A percentile compares a stretch with the other conserved stretches of the same genome.
Evolutionary conservation across 2,113 vertebrate species (phyloP).

Genomic region (Eublepharis macularius): DNA sequence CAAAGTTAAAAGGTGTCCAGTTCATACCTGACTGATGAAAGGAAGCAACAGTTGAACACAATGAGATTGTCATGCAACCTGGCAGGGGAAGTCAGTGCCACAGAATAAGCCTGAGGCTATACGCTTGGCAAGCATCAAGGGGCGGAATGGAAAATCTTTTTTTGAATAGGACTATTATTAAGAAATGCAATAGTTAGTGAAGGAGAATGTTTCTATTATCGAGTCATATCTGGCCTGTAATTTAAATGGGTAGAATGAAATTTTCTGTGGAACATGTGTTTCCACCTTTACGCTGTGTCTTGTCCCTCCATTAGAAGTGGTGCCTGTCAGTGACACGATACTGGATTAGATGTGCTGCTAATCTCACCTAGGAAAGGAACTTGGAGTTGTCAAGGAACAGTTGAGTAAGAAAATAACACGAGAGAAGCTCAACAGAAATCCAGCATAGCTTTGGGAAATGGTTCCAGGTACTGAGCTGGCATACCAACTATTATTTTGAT

Average conservation of each 20-base stretch:
- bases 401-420: not conserved
- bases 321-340: no score
- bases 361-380: no score
- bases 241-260: not conserved
- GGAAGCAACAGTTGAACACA: constrained; percentile 17
- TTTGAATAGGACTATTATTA: not conserved
- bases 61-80: not conserved
- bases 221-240: not conserved
- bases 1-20: not conserved
- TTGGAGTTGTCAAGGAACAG: not conserved
- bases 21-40: not conserved
- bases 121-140: not conserved
- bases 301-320: not conserved
- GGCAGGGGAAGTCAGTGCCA: not conserved
- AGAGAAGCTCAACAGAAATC: no score
- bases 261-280: not conserved
- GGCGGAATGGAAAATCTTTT: constrained; percentile 2
- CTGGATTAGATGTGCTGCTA: not conserved
- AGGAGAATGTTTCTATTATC: not conserved
- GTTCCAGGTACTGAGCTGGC: not conserved
- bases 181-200: not conserved
- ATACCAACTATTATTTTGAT: not conserved
- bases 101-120: not conserved
- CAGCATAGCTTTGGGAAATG: not conserved
- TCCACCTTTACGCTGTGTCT: not conserved